Evolutionary conservation across 2,113 vertebrate genomes (phyloP).

Genomic region (Phylloscopus trochiloides): DNA sequence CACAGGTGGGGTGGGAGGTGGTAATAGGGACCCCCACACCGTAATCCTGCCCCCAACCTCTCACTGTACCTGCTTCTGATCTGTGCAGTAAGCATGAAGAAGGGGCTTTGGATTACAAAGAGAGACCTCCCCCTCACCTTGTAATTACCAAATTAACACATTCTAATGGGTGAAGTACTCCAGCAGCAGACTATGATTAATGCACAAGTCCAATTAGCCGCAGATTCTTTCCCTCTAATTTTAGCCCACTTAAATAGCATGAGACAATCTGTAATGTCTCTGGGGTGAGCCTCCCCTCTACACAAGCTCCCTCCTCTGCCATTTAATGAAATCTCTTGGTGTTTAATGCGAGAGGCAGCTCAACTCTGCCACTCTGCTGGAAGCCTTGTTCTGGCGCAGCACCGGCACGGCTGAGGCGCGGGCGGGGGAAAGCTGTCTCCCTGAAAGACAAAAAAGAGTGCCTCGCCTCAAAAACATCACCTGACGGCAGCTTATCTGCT

Average conservation of each 20-base stretch:
- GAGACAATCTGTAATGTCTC: conserved; percentile 58
- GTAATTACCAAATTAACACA: conserved; percentile 79
- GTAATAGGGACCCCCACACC: not conserved
- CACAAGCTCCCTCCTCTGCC: conserved; percentile 30
- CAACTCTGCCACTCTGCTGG: conserved; percentile 54
- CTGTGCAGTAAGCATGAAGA: conserved; percentile 45
- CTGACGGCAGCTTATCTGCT: not conserved
- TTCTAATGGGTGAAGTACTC: conserved; percentile 68
- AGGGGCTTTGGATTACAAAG: conserved; percentile 61
- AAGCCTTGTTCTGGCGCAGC: not conserved
- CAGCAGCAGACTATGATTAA: conserved; percentile 69
- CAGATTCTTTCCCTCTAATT: conserved; percentile 56
- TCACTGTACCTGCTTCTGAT: not conserved
- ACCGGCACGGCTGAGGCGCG: rapidly evolving
- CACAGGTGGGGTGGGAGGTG: not conserved
- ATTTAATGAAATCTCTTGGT: conserved; percentile 65
- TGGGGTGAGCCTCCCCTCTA: conserved; percentile 44
- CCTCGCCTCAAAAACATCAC: not conserved
- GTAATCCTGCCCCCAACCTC: not conserved
- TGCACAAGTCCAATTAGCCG: conserved; percentile 66
- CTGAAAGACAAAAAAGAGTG: not conserved
- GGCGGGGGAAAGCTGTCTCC: not conserved
- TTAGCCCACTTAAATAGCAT: conserved; percentile 68
- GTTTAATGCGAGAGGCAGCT: conserved; percentile 41
- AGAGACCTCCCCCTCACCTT: conserved; percentile 57